These are phyloP conservation scores for Graphium colonna DNA, from an alignment of 2,888 invertebrate genomes.

Conservation along the genomic window DNA sequence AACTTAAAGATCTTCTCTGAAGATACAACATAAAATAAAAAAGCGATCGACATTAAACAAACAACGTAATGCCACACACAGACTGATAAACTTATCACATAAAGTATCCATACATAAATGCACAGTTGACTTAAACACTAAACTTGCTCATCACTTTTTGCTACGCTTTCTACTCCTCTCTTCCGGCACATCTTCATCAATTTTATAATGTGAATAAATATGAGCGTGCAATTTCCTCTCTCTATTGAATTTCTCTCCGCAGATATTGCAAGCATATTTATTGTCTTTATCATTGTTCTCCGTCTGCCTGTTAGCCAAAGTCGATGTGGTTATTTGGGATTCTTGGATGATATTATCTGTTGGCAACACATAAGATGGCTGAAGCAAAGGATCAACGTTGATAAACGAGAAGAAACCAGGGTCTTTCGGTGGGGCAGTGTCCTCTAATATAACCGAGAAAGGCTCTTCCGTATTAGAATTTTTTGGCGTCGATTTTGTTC, in stretches of 20 bases:
- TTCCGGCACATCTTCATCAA: constrained; percentile 56
- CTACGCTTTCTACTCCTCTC: constrained; percentile 37
- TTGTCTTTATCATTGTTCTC: constrained; percentile 33
- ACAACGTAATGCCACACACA: neutral
- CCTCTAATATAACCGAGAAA: constrained; percentile 50
- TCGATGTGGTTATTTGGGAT: constrained; percentile 68
- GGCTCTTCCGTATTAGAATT: constrained; percentile 35
- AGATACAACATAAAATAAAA: neutral
- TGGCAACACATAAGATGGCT: constrained; percentile 67
- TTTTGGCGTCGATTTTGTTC: constrained; percentile 35
- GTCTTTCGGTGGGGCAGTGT: constrained; percentile 47
- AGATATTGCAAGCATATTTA: constrained; percentile 65
- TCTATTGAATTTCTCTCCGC: constrained; percentile 56
- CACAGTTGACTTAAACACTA: neutral
- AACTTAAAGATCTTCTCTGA: neutral
- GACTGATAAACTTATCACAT: neutral
- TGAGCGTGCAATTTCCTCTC: constrained; percentile 68
- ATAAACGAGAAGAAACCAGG: constrained; percentile 65
- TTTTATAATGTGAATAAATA: constrained; percentile 64
- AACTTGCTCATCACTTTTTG: constrained; percentile 27
- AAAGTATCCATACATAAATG: constrained; percentile 1
- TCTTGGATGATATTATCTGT: constrained; percentile 69
- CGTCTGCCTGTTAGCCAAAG: constrained; percentile 35
- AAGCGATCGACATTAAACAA: neutral
- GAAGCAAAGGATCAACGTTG: constrained; percentile 66